phyloP scores from a whole-genome alignment of 2,113 vertebrate species.

The Corythoichthys haematopterus region DNA sequence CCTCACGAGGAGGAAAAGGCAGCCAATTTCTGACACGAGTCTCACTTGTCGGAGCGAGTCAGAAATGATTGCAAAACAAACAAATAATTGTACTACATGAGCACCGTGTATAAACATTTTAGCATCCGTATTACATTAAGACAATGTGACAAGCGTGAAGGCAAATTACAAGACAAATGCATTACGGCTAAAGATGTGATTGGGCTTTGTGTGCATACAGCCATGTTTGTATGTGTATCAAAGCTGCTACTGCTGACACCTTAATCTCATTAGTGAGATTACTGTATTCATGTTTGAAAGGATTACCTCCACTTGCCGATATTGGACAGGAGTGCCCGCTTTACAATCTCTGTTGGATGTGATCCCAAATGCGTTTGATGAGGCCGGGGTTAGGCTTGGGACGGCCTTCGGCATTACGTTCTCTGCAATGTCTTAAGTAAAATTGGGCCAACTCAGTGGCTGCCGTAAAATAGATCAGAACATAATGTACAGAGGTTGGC shows the following conservation, averaged over 20 bases:
- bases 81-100: slow-evolving; percentile 45
- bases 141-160: slow-evolving; percentile 43
- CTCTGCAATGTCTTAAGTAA: neutral
- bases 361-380: neutral
- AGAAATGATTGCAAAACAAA: slow-evolving; percentile 57
- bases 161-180: slow-evolving; percentile 19
- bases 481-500: neutral
- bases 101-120: slow-evolving; percentile 41
- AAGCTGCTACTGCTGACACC: slow-evolving; percentile 12
- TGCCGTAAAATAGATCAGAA: neutral
- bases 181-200: neutral
- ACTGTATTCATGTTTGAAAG: neutral
- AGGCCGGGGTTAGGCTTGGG: neutral
- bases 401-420: neutral
- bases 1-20: slow-evolving; percentile 45
- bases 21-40: slow-evolving; percentile 46
- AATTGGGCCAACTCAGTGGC: neutral
- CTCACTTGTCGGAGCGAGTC: slow-evolving; percentile 60
- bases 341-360: neutral
- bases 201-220: neutral
- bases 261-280: slow-evolving; percentile 7
- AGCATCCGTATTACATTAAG: slow-evolving; percentile 35
- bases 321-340: neutral
- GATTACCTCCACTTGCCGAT: slow-evolving; percentile 8
- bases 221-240: slow-evolving; percentile 3